A percentile compares a stretch with the other conserved stretches of the same genome.
phyloP scores from a whole-genome alignment of 2,888 invertebrate genomes.

The Pedicia rivosa region DNA sequence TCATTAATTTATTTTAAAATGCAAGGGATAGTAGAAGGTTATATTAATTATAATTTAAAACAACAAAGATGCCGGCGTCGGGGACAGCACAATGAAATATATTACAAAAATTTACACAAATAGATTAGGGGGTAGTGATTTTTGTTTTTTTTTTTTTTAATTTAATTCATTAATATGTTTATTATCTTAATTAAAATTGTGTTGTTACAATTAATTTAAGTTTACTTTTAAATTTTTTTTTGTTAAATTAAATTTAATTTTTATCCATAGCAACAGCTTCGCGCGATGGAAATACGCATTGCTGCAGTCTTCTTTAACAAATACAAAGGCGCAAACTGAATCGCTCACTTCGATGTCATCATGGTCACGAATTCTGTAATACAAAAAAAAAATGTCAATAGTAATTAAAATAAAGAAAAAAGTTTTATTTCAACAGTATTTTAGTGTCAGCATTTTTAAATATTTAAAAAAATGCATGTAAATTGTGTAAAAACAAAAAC shows the following conservation, averaged over 20 bases:
- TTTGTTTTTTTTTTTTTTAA: conserved; percentile 12
- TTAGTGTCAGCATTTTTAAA: no score
- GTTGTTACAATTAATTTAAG: conserved; percentile 24
- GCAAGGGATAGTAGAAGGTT: no score
- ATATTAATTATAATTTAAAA: no score
- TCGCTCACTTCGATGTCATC: conserved; percentile 96
- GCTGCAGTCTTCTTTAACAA: conserved; percentile 42
- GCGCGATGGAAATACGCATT: conserved; percentile 32
- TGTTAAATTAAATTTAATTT: conserved; percentile 26
- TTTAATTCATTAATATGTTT: conserved; percentile 11
- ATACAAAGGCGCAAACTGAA: conserved; percentile 41
- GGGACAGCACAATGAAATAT: conserved; percentile 8
- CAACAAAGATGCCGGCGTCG: neutral
- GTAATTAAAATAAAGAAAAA: no score
- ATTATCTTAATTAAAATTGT: conserved; percentile 19
- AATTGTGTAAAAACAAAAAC: no score
- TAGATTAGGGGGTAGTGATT: conserved; percentile 19
- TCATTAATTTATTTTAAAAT: no score
- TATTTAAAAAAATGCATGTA: no score
- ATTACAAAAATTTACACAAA: conserved; percentile 16
- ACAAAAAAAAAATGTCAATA: conserved; percentile 22
- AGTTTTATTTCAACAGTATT: no score
- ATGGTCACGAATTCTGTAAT: conserved; percentile 94
- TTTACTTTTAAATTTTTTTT: conserved; percentile 20
- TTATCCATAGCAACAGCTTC: conserved; percentile 27